phyloP scores from a whole-genome alignment of 1,140 invertebrate species.

The Plectrocnemia conspersa region DNA sequence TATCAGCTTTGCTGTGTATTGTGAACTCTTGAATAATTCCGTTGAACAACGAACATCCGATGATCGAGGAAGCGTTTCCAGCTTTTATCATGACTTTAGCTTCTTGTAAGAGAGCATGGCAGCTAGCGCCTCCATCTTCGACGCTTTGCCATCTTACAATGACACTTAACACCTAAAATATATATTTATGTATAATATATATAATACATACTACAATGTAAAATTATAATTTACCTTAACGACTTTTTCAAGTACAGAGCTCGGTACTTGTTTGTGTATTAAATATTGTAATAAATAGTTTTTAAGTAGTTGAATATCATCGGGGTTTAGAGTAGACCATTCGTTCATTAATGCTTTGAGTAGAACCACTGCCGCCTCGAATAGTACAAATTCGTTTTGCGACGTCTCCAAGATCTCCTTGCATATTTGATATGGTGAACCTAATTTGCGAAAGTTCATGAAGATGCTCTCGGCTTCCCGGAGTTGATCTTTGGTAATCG shows the following conservation, averaged over 20 bases:
- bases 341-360: conserved; percentile 79
- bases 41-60: conserved; percentile 77
- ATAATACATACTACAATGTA: background rate
- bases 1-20: conserved; percentile 73
- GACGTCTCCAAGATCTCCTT: conserved; percentile 75
- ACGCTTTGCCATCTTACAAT: conserved; percentile 79
- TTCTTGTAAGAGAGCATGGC: conserved; percentile 64
- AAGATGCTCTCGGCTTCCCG: conserved; percentile 75
- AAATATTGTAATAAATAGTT: conserved; percentile 78
- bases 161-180: conserved; percentile 39
- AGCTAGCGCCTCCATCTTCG: conserved; percentile 66
- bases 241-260: conserved; percentile 62
- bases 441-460: conserved; percentile 74
- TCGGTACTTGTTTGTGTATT: conserved; percentile 57
- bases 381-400: conserved; percentile 76
- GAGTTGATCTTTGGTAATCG: conserved; percentile 72
- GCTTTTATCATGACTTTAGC: conserved; percentile 60
- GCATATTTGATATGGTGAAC: conserved; percentile 76
- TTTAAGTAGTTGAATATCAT: conserved; percentile 66
- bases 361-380: conserved; percentile 80
- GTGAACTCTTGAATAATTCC: conserved; percentile 85
- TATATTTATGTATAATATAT: background rate
- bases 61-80: conserved; percentile 37
- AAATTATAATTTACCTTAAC: conserved; percentile 56
- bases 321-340: conserved; percentile 65